Conservation (phyloP, 1,140 invertebrate genomes). For the Frieseomelitta varia region DNA sequence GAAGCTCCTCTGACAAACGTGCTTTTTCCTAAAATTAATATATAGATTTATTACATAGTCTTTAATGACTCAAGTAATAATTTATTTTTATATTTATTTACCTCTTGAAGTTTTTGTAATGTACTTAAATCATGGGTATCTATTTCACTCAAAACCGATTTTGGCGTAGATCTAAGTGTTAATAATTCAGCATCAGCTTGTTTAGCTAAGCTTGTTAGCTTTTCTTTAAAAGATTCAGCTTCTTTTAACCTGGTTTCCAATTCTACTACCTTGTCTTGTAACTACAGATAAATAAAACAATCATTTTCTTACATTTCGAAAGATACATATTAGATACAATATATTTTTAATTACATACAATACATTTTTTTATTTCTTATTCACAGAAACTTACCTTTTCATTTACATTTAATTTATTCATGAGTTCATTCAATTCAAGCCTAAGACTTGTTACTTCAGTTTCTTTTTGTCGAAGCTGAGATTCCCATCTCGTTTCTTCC, state of each 20-base stretch:
- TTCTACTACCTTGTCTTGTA: conserved; percentile 69
- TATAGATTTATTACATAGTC: neutral
- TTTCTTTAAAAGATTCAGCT: conserved; percentile 57
- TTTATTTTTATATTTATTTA: conserved; percentile 43
- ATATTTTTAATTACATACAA: neutral
- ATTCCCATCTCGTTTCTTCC: conserved; percentile 87
- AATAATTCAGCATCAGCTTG: conserved; percentile 59
- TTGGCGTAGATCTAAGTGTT: conserved; percentile 53
- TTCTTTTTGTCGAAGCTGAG: conserved; percentile 85
- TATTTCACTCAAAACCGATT: conserved; percentile 28
- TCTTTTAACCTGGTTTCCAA: conserved; percentile 70
- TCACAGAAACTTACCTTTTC: conserved; percentile 60
- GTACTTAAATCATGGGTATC: conserved; percentile 52
- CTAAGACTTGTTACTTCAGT: conserved; percentile 84
- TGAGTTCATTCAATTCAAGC: conserved; percentile 76
- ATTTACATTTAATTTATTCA: conserved; percentile 64
- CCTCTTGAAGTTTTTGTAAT: conserved; percentile 72
- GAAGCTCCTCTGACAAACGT: conserved; percentile 65
- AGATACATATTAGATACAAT: neutral
- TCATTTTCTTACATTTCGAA: neutral
- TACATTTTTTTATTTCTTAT: neutral
- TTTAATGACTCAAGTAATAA: neutral
- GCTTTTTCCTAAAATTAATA: conserved; percentile 68
- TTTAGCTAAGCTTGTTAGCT: no score
- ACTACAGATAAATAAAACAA: conserved; percentile 38